Evolutionary conservation across 2,113 vertebrate genomes (phyloP).

Genomic region (Gila orcuttii): DNA sequence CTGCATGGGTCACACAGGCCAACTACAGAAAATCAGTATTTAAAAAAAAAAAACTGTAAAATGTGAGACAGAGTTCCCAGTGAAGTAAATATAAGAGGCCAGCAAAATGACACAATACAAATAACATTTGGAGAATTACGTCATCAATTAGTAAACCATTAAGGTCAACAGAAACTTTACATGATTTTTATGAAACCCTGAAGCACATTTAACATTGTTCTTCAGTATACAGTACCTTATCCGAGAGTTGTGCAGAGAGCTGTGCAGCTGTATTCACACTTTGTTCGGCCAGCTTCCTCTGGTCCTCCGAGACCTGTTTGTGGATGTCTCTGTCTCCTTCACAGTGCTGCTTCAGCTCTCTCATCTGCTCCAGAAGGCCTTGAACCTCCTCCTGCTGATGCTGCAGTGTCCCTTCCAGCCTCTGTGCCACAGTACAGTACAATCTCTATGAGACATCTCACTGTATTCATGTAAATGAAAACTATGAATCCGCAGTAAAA

Average conservation of each 20-base stretch:
- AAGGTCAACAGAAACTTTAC: background rate
- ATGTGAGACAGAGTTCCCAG: background rate
- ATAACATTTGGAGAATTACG: background rate
- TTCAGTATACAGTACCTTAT: constrained; percentile 78
- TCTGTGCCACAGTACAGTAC: constrained; percentile 68
- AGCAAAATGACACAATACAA: background rate
- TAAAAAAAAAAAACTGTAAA: background rate
- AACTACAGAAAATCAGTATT: background rate
- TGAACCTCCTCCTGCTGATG: constrained; percentile 79
- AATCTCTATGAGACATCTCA: background rate
- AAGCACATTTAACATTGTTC: background rate
- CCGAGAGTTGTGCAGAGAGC: constrained; percentile 76
- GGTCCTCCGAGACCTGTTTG: constrained; percentile 75
- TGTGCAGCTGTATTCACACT: constrained; percentile 77
- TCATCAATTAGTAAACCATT: background rate
- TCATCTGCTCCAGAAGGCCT: constrained; percentile 76
- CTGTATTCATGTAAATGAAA: background rate
- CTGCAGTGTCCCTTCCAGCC: constrained; percentile 78
- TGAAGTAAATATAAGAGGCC: background rate
- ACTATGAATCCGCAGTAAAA: background rate
- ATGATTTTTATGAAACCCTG: background rate
- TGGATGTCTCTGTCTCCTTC: constrained; percentile 76
- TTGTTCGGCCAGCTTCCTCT: constrained; percentile 80
- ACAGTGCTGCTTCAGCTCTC: constrained; percentile 71
- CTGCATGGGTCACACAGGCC: background rate